Conservation (phyloP, 2,113 vertebrate genomes). For the Callithrix jacchus region DNA sequence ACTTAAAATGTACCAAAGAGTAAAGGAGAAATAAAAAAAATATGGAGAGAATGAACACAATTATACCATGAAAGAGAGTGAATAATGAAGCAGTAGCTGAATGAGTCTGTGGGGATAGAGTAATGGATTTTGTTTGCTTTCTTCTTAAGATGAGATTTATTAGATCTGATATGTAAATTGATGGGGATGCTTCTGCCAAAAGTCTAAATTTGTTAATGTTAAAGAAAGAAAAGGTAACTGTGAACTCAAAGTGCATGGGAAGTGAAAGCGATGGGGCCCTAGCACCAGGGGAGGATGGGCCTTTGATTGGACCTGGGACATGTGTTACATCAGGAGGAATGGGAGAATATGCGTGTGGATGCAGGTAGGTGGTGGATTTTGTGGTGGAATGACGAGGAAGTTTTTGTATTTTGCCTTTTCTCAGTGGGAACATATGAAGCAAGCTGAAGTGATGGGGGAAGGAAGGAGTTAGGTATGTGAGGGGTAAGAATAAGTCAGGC, state of each 20-base stretch:
- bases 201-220: neutral
- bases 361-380: neutral
- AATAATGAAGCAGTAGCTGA: neutral
- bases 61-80: neutral
- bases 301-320: neutral
- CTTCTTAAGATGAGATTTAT: neutral
- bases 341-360: neutral
- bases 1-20: neutral
- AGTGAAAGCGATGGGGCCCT: neutral
- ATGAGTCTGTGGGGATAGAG: neutral
- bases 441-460: neutral
- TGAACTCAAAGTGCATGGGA: neutral
- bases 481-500: neutral
- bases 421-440: neutral
- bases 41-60: neutral
- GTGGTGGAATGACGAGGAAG: no score
- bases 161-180: neutral
- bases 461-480: neutral
- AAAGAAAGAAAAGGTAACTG: neutral
- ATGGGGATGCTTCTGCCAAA: neutral
- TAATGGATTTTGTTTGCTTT: neutral
- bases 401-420: neutral
- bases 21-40: neutral
- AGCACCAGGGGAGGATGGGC: fast-evolving
- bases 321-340: neutral